Base-by-base conservation (phyloP, 2,797 vertebrate species). In the Mallotus villosus region DNA sequence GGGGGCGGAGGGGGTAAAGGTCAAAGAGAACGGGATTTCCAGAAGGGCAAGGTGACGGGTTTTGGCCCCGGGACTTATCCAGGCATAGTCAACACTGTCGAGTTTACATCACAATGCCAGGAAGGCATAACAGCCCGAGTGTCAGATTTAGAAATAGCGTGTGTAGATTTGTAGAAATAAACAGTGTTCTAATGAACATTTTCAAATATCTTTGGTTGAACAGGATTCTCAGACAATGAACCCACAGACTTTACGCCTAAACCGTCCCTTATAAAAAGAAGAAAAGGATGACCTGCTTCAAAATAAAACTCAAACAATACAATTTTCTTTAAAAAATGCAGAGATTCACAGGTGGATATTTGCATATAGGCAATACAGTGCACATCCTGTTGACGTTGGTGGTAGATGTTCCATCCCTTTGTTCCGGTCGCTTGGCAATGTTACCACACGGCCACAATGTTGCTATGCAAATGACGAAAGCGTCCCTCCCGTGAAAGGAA, bases 401-500 rank as follows among this genome's bases (percentile, higher is more conserved):
- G 25, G 7, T 57, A 29, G 32, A 19, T 55, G 53, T 17, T 19
- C 19, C n/a, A 27, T 58, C 57, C 27, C 19, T 68, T 68, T 57
- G 27, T 55, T n/a, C 53, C 55, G 9, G 67, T 57, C 53, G 53
- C 53, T 57, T 68, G 51, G 53, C 53, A 68, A 57, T 32, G 66
- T 57, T 55, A 25, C 17, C 16, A 57, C 53, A 29, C 57, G 53
- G 53, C 53, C 27, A 37, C 51, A 34, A 57, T 57, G 67, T 68
- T 68, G 27, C 53, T 57, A 68, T 68, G 67, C 67, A 68, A 68
- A 68, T 68, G 8, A 68, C 27, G 19, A 34, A 32, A 68, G 53
- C 67, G 21, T 29, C 67, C 2, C 27, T 25, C 67, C 29, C 0
- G 46, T 19, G 65, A 24, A 24, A 27, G 53, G 67, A 29, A 63